Evolutionary conservation across 2,888 invertebrate species (phyloP), one percentile per base, ranked within the genome.

Genomic region (Erynnis tages): DNA sequence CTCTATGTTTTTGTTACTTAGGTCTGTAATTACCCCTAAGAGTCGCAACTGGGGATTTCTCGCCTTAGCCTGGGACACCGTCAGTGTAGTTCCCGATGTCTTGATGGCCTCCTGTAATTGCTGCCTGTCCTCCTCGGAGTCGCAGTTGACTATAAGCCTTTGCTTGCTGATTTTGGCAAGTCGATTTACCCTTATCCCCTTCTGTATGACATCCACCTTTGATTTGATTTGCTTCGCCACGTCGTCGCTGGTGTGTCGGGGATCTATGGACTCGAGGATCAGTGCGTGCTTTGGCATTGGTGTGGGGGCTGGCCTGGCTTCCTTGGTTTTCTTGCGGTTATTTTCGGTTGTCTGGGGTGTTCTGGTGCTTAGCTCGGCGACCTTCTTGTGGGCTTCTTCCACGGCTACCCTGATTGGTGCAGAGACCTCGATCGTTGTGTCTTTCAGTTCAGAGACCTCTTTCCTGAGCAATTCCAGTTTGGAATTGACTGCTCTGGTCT

Each of bases 111-210:
- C 35, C n/a, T 35, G n/a, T 1, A 47, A 17, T 2, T 13, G 17
- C 7, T 19, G 13, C 16, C 25, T 4, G 14, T 37, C 37, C 6
- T n/a, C 37, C n/a, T 35, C 46, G 8, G 46, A 17, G n/a, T 47
- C 46, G 17, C 46, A 47, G 11, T 34, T 47, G 1, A 47, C 11
- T 2, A 47, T n/a, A 0, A 47, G 27, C n/a, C 46, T 8, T 25
- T 47, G 46, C n/a, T 37, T 25, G 7, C 35, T 47, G 2, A 34
- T n/a, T 29, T 16, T 35, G 1, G 35, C 16, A 2, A 47, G 8
- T 4, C 25, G 14, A 8, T 25, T 27, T 2, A 47, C 37, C 5
- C 46, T 11, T 2, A 47, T 37, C 8, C 37, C 37, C 13, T 30
- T 30, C 7, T 30, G 13, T 0, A 30, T 30, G 3, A 30, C 30